These are phyloP conservation scores for Leptinotarsa defecta DNA, from an alignment of 1,140 invertebrate species.

Conservation along the genomic window DNA sequence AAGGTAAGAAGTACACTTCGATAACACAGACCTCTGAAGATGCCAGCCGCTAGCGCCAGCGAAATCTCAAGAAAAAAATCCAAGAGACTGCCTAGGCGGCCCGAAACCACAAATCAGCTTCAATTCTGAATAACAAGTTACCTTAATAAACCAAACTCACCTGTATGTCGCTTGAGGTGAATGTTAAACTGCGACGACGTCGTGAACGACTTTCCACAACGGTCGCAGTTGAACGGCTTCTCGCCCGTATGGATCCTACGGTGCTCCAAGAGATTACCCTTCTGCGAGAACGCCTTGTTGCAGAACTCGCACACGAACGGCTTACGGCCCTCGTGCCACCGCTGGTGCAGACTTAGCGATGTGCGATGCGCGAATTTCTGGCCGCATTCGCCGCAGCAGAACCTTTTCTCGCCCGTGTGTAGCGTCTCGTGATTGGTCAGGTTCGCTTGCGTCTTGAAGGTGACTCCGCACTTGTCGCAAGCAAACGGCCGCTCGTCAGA, in stretches of 20 bases:
- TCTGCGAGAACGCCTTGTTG: conserved; percentile 66
- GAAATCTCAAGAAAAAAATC: neutral
- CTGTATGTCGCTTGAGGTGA: conserved; percentile 66
- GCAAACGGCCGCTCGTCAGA: conserved; percentile 65
- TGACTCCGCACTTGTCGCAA: conserved; percentile 66
- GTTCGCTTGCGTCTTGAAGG: conserved; percentile 75
- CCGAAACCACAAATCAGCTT: neutral
- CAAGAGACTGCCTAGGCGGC: neutral
- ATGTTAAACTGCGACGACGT: conserved; percentile 70
- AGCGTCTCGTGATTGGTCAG: conserved; percentile 69
- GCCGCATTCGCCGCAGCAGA: conserved; percentile 75
- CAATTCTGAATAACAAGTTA: neutral
- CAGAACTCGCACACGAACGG: conserved; percentile 66
- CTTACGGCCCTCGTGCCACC: conserved; percentile 64
- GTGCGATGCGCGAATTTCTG: conserved; percentile 77
- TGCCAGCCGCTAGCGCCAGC: too few species aligned
- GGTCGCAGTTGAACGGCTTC: conserved; percentile 67
- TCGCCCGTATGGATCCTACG: conserved; percentile 66
- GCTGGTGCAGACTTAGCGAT: conserved; percentile 69
- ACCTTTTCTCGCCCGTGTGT: conserved; percentile 74
- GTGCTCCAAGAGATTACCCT: conserved; percentile 66
- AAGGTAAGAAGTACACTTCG: too few species aligned
- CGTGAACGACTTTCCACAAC: conserved; percentile 73
- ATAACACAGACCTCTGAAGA: too few species aligned
- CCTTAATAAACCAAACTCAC: neutral